These are phyloP conservation scores for Gastrophryne carolinensis DNA, from an alignment of 2,797 vertebrate species.

Conservation along the genomic window DNA sequence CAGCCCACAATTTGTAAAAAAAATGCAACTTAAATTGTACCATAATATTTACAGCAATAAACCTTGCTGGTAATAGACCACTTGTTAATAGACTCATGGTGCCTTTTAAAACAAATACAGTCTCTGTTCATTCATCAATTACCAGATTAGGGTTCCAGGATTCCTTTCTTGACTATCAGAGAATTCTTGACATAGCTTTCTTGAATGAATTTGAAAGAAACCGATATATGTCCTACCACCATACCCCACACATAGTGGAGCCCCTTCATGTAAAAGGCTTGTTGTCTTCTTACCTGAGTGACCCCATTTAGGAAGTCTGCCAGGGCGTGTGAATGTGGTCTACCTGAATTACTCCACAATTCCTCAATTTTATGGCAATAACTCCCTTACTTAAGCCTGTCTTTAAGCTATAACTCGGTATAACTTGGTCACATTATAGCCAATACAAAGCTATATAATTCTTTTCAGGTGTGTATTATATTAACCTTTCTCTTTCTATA, in stretches of 20 bases:
- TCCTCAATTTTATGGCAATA: neutral
- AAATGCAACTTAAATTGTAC: neutral
- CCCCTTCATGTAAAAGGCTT: neutral
- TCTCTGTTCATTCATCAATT: neutral
- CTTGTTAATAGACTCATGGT: neutral
- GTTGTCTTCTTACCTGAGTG: neutral
- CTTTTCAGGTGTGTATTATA: too few relatives aligned
- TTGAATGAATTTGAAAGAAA: neutral
- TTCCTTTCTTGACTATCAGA: neutral
- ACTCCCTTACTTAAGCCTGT: neutral
- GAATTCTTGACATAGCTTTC: neutral
- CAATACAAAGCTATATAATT: too few relatives aligned
- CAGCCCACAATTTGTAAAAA: too few relatives aligned
- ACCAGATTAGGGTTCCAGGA: neutral
- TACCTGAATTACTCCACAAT: neutral
- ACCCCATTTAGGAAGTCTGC: neutral
- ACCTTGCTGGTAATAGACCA: neutral
- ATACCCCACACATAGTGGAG: neutral
- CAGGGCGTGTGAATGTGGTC: neutral
- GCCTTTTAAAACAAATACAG: neutral
- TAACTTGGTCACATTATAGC: too few relatives aligned
- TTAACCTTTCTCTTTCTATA: too few relatives aligned
- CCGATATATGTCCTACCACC: neutral
- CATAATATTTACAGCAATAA: neutral
- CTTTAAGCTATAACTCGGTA: too few relatives aligned